Base-by-base conservation (phyloP, 2,888 invertebrate genomes). In the Diaperis boleti region DNA sequence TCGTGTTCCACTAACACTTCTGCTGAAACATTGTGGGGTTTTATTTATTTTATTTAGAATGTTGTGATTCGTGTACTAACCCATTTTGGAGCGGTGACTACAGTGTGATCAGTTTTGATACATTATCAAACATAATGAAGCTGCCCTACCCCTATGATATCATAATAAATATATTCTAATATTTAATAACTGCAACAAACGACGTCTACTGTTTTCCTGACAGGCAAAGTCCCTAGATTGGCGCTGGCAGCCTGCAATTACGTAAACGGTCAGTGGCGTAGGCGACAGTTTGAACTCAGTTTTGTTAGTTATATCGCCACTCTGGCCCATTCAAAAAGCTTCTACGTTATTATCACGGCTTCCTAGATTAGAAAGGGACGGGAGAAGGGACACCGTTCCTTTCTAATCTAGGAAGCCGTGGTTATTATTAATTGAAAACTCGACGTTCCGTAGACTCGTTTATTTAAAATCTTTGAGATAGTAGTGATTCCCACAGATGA, bases 1-100 rank as follows among this genome's bases (percentile, higher is more conserved):
- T 94, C 90, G 83, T 89, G 93, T 82, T 95, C 93, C 64, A 93
- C 96, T 77, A 92, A 84, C 76, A 92, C 94, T 79, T 93, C 91
- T 77, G 90, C 89, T 89, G 79, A 61, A 82, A 82, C 45, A 49
- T 20, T 41, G 13, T 13, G 7, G 17, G 7, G 14, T n/a, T n/a
- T 26, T 26, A 3, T 8, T 26, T 3, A 26, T 3, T 26, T 5
- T 3, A 26, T 20, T 52, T 17, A 17, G 31, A 20, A 44, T n/a
- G n/a, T n/a, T n/a, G n/a, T n/a, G n/a, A n/a, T n/a, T n/a, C n/a
- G 6, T 7, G 31, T 56, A 64, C 64, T 47, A 15, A 64, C 64
- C 64, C 64, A 64, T 64, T 49, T 15, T 62, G 31, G 8, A 14
- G 20, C n/a, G 11, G 15, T 11, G 42, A 64, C 44, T 45, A 55